Conservation (phyloP, 2,888 invertebrate species). For the Drosophila diplacantha region DNA sequence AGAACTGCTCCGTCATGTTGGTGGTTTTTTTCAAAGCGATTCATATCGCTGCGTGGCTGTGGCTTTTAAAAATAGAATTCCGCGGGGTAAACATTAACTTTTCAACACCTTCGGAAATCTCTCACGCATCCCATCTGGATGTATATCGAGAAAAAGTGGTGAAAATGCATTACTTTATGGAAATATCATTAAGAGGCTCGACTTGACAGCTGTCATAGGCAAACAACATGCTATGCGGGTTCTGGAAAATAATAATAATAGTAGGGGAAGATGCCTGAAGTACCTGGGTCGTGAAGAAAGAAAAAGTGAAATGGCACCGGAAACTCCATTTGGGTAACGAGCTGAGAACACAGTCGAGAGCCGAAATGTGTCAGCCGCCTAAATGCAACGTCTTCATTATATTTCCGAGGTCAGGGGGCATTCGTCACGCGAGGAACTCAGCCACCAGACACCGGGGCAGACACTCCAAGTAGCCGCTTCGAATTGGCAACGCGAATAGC, state of each 20-base stretch:
- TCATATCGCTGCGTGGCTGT: slow-evolving; percentile 10
- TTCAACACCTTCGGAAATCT: slow-evolving; percentile 21
- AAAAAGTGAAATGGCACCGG: slow-evolving; percentile 61
- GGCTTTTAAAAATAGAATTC: slow-evolving; percentile 19
- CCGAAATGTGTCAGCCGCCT: slow-evolving; percentile 38
- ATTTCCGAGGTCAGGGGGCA: slow-evolving; percentile 16
- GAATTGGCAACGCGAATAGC: slow-evolving; percentile 40
- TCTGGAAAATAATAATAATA: slow-evolving; percentile 36
- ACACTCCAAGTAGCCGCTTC: slow-evolving; percentile 38
- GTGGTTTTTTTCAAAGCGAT: slow-evolving; percentile 18
- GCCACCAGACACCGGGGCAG: not conserved
- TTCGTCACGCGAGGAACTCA: slow-evolving; percentile 41
- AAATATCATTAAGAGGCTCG: slow-evolving; percentile 57
- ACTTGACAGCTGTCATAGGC: slow-evolving; percentile 63
- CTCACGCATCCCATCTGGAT: slow-evolving; percentile 20
- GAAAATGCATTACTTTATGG: slow-evolving; percentile 48
- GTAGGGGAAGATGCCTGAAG: slow-evolving; percentile 33
- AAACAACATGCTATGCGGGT: slow-evolving; percentile 42
- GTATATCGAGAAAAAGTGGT: slow-evolving; percentile 5
- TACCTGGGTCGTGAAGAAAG: slow-evolving; percentile 18
- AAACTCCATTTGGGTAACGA: slow-evolving; percentile 57
- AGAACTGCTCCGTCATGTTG: slow-evolving; percentile 28
- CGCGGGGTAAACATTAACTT: slow-evolving; percentile 12
- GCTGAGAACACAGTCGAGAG: slow-evolving; percentile 48
- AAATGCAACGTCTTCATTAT: slow-evolving; percentile 24